Conservation (phyloP, 2,888 invertebrate species). For the Ectemnius lituratus region DNA sequence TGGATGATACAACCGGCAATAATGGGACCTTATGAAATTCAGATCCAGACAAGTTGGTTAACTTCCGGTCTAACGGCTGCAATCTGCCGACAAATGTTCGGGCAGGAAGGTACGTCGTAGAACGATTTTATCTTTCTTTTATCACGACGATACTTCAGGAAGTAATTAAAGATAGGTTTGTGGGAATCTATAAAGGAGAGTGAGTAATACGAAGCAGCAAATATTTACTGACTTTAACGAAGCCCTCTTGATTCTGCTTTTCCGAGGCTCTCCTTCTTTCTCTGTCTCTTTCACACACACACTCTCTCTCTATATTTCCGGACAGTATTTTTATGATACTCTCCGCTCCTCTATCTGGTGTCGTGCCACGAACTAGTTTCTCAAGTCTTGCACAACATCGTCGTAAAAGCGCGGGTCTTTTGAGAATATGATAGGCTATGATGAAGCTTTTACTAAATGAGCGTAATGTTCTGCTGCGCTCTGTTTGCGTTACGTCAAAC, state of each 20-base stretch:
- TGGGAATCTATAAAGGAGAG: background rate
- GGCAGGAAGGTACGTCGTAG: no score
- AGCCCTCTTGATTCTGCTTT: background rate
- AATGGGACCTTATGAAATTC: no score
- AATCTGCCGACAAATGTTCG: no score
- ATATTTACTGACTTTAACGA: background rate
- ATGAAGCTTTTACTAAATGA: background rate
- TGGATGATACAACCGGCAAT: no score
- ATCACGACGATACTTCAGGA: background rate
- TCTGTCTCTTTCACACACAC: background rate
- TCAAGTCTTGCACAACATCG: background rate
- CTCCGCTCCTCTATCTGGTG: background rate
- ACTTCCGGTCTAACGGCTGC: no score
- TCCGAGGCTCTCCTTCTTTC: background rate
- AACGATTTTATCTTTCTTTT: background rate
- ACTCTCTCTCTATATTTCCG: background rate
- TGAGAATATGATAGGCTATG: no score
- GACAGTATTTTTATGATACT: background rate
- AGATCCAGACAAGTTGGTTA: no score
- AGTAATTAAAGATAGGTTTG: conserved; percentile 4
- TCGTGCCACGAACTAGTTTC: background rate
- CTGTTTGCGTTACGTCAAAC: conserved; percentile 3
- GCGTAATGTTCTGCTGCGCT: conserved; percentile 32
- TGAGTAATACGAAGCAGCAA: background rate
- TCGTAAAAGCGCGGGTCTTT: no score